A percentile compares a stretch with the other conserved stretches of the same genome.
phyloP scores from a whole-genome alignment of 2,113 vertebrate genomes.

The Sterna hirundo region DNA sequence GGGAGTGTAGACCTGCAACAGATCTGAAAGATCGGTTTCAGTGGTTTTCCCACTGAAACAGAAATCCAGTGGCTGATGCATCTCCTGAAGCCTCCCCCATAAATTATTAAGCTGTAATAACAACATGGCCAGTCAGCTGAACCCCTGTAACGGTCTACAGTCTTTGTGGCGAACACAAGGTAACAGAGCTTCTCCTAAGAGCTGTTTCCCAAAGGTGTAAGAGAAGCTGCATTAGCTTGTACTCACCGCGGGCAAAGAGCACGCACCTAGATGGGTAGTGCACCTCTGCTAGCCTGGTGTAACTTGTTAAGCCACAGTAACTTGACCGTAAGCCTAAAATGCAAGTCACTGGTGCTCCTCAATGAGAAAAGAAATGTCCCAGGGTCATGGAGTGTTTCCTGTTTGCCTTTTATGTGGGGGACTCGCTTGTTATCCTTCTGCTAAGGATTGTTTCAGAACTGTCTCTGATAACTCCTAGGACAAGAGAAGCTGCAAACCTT shows the following conservation, averaged over 20 bases:
- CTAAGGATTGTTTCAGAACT: neutral
- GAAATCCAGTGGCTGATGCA: neutral
- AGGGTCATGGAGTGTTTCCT: neutral
- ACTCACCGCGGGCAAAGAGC: neutral
- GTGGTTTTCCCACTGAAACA: neutral
- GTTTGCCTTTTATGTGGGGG: neutral
- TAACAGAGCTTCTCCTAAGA: neutral
- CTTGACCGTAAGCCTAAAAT: neutral
- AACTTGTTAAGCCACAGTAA: neutral
- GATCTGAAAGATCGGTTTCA: neutral
- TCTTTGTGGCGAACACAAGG: neutral
- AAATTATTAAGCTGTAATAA: neutral
- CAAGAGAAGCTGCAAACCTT: neutral
- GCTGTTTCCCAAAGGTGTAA: neutral
- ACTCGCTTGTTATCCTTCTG: neutral
- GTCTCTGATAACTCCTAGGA: neutral
- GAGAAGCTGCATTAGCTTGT: neutral
- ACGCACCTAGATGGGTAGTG: accelerated
- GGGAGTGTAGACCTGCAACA: neutral
- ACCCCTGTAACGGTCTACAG: neutral
- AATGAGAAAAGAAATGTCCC: neutral
- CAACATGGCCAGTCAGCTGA: accelerated
- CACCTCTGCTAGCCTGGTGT: neutral
- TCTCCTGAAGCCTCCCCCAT: neutral
- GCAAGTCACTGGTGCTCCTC: neutral